phyloP scores from a whole-genome alignment of 2,797 vertebrate genomes.

The Hypotaenidia philippensis region DNA sequence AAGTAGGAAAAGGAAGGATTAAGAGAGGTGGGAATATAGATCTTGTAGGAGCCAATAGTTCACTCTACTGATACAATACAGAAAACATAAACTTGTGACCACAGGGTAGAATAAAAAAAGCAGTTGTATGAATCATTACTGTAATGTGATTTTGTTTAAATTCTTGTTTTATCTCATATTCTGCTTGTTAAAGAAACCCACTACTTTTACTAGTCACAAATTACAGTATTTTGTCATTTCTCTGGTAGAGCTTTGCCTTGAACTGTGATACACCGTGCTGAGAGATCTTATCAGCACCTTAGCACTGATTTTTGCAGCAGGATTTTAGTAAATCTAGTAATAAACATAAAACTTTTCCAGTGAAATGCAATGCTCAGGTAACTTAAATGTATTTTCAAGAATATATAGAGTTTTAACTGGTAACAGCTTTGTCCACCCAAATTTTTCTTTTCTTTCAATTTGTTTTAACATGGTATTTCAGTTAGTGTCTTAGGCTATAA shows the following conservation, averaged over 20 bases:
- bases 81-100: background rate
- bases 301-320: background rate
- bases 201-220: background rate
- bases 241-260: background rate
- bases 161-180: background rate
- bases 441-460: constrained; percentile 5
- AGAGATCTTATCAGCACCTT: background rate
- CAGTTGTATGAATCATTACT: background rate
- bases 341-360: background rate
- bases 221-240: background rate
- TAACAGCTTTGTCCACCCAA: background rate
- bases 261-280: background rate
- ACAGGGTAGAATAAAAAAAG: background rate
- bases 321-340: background rate
- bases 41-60: background rate
- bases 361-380: background rate
- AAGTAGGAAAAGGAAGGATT: background rate
- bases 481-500: background rate
- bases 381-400: background rate
- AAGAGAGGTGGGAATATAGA: background rate
- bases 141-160: background rate
- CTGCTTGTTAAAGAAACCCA: background rate
- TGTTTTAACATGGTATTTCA: background rate
- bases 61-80: background rate
- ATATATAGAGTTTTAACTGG: background rate